Evolutionary conservation across 1,140 invertebrate genomes (phyloP).

Genomic region (Rhizoglyphus robini): DNA sequence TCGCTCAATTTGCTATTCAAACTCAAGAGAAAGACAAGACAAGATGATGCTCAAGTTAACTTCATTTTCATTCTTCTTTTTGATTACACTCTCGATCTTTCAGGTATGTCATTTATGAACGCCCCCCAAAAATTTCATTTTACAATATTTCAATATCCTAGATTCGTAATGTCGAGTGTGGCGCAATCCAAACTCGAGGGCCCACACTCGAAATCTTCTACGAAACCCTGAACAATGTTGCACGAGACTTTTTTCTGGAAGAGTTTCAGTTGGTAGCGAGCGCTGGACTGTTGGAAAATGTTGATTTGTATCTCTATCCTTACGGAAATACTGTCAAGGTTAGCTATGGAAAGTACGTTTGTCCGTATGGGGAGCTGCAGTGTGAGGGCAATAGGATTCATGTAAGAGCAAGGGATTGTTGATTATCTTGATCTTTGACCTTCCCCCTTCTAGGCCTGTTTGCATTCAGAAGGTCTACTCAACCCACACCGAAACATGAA

Average conservation of each 20-base stretch:
- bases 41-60: too few species aligned
- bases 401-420: not conserved
- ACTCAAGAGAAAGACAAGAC: too few species aligned
- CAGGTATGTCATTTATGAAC: too few species aligned
- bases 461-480: not conserved
- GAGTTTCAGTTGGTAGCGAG: not conserved
- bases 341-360: not conserved
- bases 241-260: constrained; percentile 13
- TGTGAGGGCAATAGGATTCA: constrained; percentile 17
- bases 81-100: too few species aligned
- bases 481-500: not conserved
- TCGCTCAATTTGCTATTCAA: too few species aligned
- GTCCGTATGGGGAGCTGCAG: constrained; percentile 4
- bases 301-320: constrained; percentile 14
- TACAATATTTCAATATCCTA: too few species aligned
- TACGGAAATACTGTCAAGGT: constrained; percentile 1
- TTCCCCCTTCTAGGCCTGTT: not conserved
- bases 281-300: not conserved
- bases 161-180: too few species aligned
- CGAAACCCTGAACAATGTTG: not conserved
- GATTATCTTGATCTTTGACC: not conserved
- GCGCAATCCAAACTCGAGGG: too few species aligned
- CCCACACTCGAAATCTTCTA: constrained; percentile 19
- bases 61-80: too few species aligned
- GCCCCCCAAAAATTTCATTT: too few species aligned